Evolutionary conservation across 2,888 invertebrate species (phyloP), one percentile per base, ranked within the genome.

Genomic region (Eristalinus aeneus): DNA sequence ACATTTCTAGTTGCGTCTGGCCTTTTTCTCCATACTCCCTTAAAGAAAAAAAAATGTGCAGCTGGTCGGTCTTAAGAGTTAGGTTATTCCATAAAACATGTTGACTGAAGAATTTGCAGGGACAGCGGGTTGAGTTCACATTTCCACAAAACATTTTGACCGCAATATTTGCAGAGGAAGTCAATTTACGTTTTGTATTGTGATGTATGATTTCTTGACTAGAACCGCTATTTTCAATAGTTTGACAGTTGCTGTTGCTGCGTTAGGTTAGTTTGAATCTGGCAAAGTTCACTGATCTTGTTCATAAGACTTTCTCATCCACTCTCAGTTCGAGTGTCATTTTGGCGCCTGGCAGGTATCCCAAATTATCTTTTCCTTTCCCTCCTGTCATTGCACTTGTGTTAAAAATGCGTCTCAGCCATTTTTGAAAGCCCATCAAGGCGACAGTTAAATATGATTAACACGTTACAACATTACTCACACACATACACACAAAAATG

Each of bases 401-500:
- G 34, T n/a, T 20, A 34, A 36, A 46, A 53, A 16, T 12, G 36
- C 54, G 63, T 69, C 46, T n/a, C 16, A 54, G 65, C 22, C 53
- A 75, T 77, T 71, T 76, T 72, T 67, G 79, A 84, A 76, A 75
- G 72, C 63, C 74, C 80, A 84, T 80, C 72, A 76, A 72, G 63
- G 74, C 46, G 61, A 75, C 71, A 64, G 68, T 69, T 83, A 68
- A 74, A 75, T 72, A 80, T 80, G 80, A 84, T 84, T 84, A 80
- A 84, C 80, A 84, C 60, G 39, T 84, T 74, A 53, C 46, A 60
- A 9, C 53, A 36, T 20, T n/a, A n/a, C n/a, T n/a, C n/a, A n/a
- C n/a, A n/a, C n/a, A n/a, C n/a, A n/a, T n/a, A n/a, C n/a, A n/a
- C 56, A 11, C 23, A 20, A 83, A 20, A 64, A 32, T 58, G 36